Base-by-base conservation (phyloP, 2,888 invertebrate genomes). In the Ormyrus rosae region DNA sequence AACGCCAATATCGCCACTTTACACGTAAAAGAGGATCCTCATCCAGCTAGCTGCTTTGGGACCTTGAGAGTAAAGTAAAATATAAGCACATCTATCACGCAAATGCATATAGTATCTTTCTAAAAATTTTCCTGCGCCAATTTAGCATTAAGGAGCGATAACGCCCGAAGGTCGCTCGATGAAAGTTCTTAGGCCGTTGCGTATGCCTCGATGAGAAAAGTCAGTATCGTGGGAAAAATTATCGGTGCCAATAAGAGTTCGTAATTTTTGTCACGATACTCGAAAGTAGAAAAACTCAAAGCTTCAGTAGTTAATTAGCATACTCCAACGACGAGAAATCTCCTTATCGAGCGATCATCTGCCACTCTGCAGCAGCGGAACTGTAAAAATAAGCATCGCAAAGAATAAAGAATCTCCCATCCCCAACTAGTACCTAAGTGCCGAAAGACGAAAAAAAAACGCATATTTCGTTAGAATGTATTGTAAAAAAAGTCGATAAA, bases 11-110 rank as follows among this genome's bases (percentile, higher is more conserved):
- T 78, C 51, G 81, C 81, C 34, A 75, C 51, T 67, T 81, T 60
- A 78, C 67, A 77, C 70, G 67, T 70, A 70, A 78, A 71, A 67
- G 71, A 76, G 45, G 85, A 84, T 83, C 85, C 84, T 88, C 86
- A 89, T 78, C 51, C 88, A 89, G 88, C 88, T 90, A 89, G 89
- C 87, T 90, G 90, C 90, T 90, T 34, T 90, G 90, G 90, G 90
- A 89, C 86, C 88, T 87, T 83, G 86, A 63, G 87, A 85, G 87
- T 89, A 90, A 86, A 86, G 86, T 84, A 79, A 46, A 58, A 67
- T 60, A 9, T 78, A 81, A 82, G 82, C 84, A 84, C 83, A 84
- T 34, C 81, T 76, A 78, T 83, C 81, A 82, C 83, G 83, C 82
- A 80, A 81, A 84, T 83, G 83, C 84, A 84, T 46, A 55, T 53